Evolutionary conservation across 2,113 vertebrate species (phyloP).

Genomic region (Menidia beryllina): DNA sequence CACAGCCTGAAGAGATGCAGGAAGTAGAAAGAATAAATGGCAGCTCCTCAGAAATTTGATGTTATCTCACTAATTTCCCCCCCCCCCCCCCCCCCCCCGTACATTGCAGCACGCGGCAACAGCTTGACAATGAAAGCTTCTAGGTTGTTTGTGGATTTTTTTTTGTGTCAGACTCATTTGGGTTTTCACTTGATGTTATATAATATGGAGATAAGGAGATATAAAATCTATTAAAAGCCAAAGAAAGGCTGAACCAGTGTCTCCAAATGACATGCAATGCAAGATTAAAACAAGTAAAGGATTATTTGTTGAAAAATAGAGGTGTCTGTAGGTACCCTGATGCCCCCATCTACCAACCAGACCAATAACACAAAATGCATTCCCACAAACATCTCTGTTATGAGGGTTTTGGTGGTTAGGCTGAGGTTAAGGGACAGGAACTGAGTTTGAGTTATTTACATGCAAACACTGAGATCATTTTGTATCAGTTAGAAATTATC

Average conservation of each 20-base stretch:
- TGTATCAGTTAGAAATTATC: too few relatives aligned
- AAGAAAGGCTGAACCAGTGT: neutral
- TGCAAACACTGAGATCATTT: neutral
- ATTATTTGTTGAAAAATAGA: neutral
- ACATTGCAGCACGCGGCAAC: neutral
- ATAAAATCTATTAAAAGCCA: neutral
- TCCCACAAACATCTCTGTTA: neutral
- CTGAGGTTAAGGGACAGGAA: neutral
- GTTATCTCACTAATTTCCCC: constrained; percentile 17
- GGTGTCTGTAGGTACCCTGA: neutral
- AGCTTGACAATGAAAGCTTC: neutral
- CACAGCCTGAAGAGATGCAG: constrained; percentile 8
- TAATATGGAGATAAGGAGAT: neutral
- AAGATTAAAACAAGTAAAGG: neutral
- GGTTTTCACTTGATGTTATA: neutral
- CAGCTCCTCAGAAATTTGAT: constrained; percentile 8
- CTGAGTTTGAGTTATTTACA: neutral
- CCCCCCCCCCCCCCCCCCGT: neutral
- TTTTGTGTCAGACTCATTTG: neutral
- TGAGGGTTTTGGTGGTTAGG: neutral
- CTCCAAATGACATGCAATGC: neutral
- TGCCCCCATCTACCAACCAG: neutral
- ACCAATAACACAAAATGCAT: neutral
- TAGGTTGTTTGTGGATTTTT: rapidly evolving
- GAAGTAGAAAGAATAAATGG: constrained; percentile 1